phyloP scores from a whole-genome alignment of 2,888 invertebrate species.

The Augiades crinisus region DNA sequence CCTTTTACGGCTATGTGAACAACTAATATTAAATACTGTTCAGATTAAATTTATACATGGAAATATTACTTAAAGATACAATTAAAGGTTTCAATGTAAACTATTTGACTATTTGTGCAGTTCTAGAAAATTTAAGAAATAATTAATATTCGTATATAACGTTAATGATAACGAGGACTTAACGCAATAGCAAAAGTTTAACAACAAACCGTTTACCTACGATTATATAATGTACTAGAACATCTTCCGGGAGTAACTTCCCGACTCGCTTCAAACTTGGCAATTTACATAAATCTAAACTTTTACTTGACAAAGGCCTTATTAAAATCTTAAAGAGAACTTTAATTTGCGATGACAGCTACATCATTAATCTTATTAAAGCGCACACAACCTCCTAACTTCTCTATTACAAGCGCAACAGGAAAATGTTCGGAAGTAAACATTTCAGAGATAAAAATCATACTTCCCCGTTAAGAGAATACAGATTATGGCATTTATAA shows the following conservation, averaged over 20 bases:
- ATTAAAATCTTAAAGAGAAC: slow-evolving; percentile 69
- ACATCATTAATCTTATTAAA: slow-evolving; percentile 68
- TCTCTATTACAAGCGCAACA: slow-evolving; percentile 41
- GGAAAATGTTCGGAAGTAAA: slow-evolving; percentile 38
- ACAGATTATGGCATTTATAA: background rate
- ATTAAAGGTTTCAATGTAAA: too few species aligned
- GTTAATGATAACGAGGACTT: too few species aligned
- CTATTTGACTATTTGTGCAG: too few species aligned
- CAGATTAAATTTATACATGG: too few species aligned
- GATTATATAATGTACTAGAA: background rate
- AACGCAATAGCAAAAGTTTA: too few species aligned
- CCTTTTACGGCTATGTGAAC: too few species aligned
- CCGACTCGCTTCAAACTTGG: slow-evolving; percentile 46
- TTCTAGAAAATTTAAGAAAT: too few species aligned
- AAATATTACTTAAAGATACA: too few species aligned
- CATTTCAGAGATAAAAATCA: slow-evolving; percentile 21
- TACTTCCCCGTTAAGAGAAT: background rate
- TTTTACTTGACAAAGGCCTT: slow-evolving; percentile 61
- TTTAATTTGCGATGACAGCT: slow-evolving; percentile 67
- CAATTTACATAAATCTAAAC: slow-evolving; percentile 62
- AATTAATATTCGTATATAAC: too few species aligned
- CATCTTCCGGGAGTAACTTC: slow-evolving; percentile 21
- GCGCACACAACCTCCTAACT: slow-evolving; percentile 43
- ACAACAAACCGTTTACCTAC: background rate
- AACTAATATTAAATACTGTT: too few species aligned